These are phyloP conservation scores for Rhinolophus sinicus DNA, from an alignment of 2,113 vertebrate species.

Conservation along the genomic window DNA sequence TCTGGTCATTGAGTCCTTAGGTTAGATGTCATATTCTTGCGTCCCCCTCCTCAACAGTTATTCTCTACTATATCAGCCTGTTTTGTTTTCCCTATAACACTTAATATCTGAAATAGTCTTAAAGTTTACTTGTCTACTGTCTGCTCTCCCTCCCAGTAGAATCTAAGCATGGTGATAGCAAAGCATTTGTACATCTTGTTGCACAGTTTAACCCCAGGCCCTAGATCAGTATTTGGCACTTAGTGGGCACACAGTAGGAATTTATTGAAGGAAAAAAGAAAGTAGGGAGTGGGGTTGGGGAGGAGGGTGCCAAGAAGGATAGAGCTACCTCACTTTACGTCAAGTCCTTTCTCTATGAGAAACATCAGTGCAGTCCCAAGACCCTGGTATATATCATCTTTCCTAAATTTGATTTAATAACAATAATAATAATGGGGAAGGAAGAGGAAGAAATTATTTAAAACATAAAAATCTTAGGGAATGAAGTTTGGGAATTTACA, in stretches of 20 bases:
- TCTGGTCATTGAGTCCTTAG: neutral
- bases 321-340: neutral
- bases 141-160: neutral
- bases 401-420: neutral
- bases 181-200: neutral
- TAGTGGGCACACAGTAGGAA: neutral
- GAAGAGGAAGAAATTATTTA: neutral
- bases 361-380: neutral
- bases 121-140: neutral
- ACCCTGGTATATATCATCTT: neutral
- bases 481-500: neutral
- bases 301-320: neutral
- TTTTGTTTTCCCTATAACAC: neutral
- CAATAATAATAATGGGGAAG: neutral
- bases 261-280: neutral
- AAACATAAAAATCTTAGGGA: neutral
- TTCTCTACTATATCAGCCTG: neutral
- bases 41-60: neutral
- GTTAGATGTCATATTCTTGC: neutral
- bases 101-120: conserved; percentile 19
- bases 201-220: neutral
- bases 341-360: neutral
- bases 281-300: rapidly evolving
- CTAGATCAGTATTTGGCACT: neutral
- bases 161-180: neutral